Evolutionary conservation across 2,113 vertebrate genomes (phyloP).

Genomic region (Pelecanus crispus): DNA sequence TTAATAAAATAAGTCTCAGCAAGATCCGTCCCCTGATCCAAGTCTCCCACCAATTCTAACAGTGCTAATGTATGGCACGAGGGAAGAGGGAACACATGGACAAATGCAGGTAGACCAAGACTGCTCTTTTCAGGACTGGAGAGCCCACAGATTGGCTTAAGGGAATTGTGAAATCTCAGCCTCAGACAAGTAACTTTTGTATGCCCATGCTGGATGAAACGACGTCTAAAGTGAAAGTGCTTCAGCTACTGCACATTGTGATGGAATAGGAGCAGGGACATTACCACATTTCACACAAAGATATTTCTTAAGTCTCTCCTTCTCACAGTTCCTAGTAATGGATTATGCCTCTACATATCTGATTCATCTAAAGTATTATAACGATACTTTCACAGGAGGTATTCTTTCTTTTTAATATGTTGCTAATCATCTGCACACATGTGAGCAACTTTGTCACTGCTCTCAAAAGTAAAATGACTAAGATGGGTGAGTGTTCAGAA

Average conservation of each 20-base stretch:
- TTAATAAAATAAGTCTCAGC: neutral
- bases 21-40: neutral
- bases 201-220: neutral
- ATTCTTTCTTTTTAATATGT: neutral
- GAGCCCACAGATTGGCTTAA: neutral
- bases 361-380: neutral
- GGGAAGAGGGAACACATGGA: fast-evolving
- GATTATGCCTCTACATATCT: neutral
- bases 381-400: neutral
- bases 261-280: neutral
- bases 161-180: neutral
- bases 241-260: neutral
- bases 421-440: neutral
- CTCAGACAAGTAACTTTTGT: neutral
- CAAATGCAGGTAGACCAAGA: neutral
- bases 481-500: neutral
- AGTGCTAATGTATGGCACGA: neutral
- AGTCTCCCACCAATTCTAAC: neutral
- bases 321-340: neutral
- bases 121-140: neutral
- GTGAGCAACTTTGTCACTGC: neutral
- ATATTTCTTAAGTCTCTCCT: neutral
- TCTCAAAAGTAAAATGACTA: neutral
- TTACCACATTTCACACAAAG: neutral
- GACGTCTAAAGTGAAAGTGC: neutral